Conservation (phyloP, 2,797 vertebrate species). For the Cossypha caffra region DNA sequence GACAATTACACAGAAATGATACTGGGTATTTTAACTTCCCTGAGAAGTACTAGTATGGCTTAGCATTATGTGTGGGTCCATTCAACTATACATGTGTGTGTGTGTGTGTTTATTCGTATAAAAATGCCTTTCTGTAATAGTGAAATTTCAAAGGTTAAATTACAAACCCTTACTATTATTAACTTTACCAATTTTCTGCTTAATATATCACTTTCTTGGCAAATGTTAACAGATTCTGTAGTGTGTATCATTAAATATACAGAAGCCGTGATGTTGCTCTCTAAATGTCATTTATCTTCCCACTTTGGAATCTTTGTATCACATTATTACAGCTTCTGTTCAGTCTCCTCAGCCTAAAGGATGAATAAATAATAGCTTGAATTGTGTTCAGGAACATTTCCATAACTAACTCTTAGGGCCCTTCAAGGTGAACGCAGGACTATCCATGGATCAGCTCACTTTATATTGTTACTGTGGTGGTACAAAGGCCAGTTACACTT, state of each 20-base stretch:
- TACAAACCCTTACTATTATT: neutral
- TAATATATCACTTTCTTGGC: neutral
- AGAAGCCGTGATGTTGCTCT: neutral
- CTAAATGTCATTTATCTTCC: neutral
- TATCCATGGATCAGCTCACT: neutral
- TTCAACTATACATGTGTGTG: neutral
- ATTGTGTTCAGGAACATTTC: neutral
- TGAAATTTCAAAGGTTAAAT: neutral
- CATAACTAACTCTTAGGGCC: neutral
- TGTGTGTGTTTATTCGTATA: neutral
- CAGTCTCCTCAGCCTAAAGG: neutral
- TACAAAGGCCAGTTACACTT: neutral
- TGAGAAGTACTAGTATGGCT: neutral
- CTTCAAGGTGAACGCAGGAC: neutral
- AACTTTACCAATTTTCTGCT: neutral
- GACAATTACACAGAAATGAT: neutral
- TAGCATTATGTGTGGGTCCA: neutral
- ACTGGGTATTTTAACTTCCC: neutral
- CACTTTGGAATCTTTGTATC: neutral
- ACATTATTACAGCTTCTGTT: neutral
- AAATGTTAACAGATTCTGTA: neutral
- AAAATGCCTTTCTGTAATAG: neutral
- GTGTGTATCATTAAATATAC: neutral
- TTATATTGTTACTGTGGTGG: neutral
- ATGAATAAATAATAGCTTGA: neutral